Conservation (phyloP, 2,797 vertebrate genomes). For the Oryzias sinensis region DNA sequence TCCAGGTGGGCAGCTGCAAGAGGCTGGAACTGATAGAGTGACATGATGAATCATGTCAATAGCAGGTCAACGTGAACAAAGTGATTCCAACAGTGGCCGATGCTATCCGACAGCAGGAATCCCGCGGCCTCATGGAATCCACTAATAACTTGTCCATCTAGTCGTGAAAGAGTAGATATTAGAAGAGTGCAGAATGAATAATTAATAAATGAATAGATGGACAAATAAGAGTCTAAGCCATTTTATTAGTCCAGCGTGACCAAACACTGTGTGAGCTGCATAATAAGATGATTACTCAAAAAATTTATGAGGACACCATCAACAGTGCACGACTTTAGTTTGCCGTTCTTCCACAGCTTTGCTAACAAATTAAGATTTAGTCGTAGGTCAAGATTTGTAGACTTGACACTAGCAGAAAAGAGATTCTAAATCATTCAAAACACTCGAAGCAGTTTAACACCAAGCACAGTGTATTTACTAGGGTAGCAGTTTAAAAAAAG, state of each 20-base stretch:
- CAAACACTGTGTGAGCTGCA: conserved; percentile 2
- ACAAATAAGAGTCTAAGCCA: background rate
- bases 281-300: conserved; percentile 9
- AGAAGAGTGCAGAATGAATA: background rate
- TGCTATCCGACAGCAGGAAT: background rate
- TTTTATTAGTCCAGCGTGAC: too few species aligned
- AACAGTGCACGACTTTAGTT: background rate
- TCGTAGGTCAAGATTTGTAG: conserved; percentile 35
- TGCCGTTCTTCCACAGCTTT: conserved; percentile 8
- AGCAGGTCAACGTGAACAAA: conserved; percentile 11
- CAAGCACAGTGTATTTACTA: conserved; percentile 2
- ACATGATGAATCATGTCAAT: conserved; percentile 37
- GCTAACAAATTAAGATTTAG: conserved; percentile 29
- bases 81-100: conserved; percentile 1
- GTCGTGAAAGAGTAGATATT: too few species aligned
- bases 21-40: conserved; percentile 44
- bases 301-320: background rate
- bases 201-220: background rate
- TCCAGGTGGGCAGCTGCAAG: conserved; percentile 53
- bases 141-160: too few species aligned
- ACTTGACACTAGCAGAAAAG: conserved; percentile 26
- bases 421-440: conserved; percentile 39
- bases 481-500: too few species aligned
- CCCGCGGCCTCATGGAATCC: too few species aligned
- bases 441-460: conserved; percentile 23